Base-by-base conservation (phyloP, 2,797 vertebrate species). In the Takifugu ocellatus region DNA sequence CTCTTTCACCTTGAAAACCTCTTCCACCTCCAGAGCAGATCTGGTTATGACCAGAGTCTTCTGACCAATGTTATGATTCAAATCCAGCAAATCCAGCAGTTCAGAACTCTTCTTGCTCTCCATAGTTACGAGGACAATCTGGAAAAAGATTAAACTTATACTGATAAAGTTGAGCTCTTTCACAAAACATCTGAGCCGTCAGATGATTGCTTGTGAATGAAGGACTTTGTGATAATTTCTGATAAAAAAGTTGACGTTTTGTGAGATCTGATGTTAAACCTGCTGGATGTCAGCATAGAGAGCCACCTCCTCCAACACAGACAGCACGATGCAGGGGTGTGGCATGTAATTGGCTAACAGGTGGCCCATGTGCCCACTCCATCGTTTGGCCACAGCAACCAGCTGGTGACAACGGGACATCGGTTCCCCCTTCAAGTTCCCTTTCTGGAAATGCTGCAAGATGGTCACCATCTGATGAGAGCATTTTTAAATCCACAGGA, bases 11-110 rank as follows among this genome's bases (percentile, higher is more conserved):
- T 95, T 90, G 79, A 85, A 91, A 9, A 97, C 90, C 1, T 88
- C 78, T 51, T 97, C 94, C 1, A 90, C 91, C 63, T 98, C 96
- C 56, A 85, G 73, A 51, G 70, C 49, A 15, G 91, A 92, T 68
- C 83, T 77, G 33, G 93, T 79, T 45, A 97, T 87, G 25, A 99
- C 79, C 60, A 99, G 59, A 5, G 94, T 94, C 86, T 98, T 98
- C 74, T 96, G 92, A 25, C 83, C 54, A 29, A 79, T 61, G 0
- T 31, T 77, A 1, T 90, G 91, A 16, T 62, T 79, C 44, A 92
- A 91, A 77, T 94, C 91, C 74, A 99, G 71, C 2, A 69, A 67
- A 2, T 81, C 83, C 42, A 98, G 77, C 62, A 98, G 82, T 3
- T 85, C 81, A 0, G 92, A 87, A 49, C 84, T 85, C 85, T 91